Evolutionary conservation across 2,888 invertebrate species (phyloP).

Genomic region (Clepsis dumicolana): DNA sequence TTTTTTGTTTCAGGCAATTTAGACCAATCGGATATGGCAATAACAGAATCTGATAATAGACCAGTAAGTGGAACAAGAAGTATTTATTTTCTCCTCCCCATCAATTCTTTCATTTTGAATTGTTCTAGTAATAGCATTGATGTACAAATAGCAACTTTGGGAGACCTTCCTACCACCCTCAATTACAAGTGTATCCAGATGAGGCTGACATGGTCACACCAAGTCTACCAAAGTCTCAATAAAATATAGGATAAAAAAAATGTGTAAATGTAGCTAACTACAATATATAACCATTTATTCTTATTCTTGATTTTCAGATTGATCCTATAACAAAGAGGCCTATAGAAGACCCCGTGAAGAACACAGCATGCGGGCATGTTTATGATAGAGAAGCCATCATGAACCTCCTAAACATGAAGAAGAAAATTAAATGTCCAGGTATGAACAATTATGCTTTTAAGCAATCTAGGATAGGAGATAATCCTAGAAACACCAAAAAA

Average conservation of each 20-base stretch:
- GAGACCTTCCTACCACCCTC: no score
- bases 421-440: conserved; percentile 76
- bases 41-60: conserved; percentile 66
- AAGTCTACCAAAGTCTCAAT: no score
- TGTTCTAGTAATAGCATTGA: no score
- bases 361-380: conserved; percentile 78
- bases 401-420: conserved; percentile 67
- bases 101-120: no score
- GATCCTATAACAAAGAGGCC: conserved; percentile 82
- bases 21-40: conserved; percentile 72
- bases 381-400: conserved; percentile 80
- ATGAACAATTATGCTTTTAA: conserved; percentile 15
- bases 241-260: not conserved
- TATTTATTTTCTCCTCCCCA: not conserved
- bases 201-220: no score
- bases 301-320: conserved; percentile 60
- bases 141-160: no score
- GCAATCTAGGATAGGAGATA: no score
- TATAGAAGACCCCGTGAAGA: conserved; percentile 81
- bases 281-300: not conserved
- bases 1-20: conserved; percentile 61
- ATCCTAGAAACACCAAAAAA: no score
- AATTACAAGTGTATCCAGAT: no score
- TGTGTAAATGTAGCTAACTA: no score
- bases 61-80: conserved; percentile 61